Base-by-base conservation (phyloP, 2,113 vertebrate species). In the zebrafish (Danio rerio) region DNA sequence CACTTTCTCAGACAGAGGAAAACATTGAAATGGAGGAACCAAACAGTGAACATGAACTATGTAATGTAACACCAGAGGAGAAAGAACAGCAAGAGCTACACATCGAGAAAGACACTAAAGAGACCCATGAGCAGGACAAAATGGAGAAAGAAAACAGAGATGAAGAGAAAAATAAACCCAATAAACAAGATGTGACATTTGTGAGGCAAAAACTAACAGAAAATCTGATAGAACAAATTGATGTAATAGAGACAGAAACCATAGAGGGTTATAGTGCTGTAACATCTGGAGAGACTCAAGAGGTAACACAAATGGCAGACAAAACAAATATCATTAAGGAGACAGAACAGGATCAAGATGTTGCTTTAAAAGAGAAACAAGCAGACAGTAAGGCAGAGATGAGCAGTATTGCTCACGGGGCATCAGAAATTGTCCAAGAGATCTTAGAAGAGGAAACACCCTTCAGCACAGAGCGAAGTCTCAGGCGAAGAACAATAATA, bases 401-500 rank as follows among this genome's bases (percentile, higher is more conserved):
- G 47, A 50, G 6, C 6, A 9, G 18, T 50, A 15, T 31, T 68
- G 69, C 4, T 31, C 68, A 80, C 9, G 62, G 50, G 45, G 61
- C 31, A 49, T 15, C 52, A 31, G 7, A 74, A 18, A 8, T 6
- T 75, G 43, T 59, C 4, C 61, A 80, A 16, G 45, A 52, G 75
- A 49, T 2, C 49, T 55, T 40, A 53, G 45, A 66, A 79, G 77
- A 66, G 20, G 71, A 72, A 11, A 47, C 45, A 20, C 5, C 58
- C 55, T 9, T 63, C 16, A 45, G 7, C 68, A 40, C 76, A 65
- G 62, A 12, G 20, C 79, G 21, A 74, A 84, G 13, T 58, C 59
- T 74, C 20, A 74, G 69, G 12, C 69, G 0, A n/a, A 66, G 77
- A 49, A 80, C 50, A 42, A 7, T 84, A 73, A 63, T 16, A 58